Evolutionary conservation across 2,888 invertebrate species (phyloP).

Genomic region (Hyles lineata): DNA sequence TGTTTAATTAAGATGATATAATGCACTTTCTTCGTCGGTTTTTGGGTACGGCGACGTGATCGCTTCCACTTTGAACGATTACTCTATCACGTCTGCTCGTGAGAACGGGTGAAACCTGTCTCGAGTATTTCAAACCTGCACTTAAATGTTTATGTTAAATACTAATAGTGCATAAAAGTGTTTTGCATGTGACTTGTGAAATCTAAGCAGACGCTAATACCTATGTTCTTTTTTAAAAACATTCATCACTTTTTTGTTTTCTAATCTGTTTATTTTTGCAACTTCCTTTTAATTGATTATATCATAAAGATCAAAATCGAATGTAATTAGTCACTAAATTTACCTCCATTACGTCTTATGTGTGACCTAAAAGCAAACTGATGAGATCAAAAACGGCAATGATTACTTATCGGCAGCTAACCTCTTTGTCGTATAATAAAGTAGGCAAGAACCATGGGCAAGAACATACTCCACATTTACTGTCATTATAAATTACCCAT

Average conservation of each 20-base stretch:
- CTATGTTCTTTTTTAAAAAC: background rate
- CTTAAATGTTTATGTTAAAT: constrained; percentile 11
- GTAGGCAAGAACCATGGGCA: too few relatives aligned
- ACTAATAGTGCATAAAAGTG: background rate
- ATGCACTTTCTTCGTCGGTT: background rate
- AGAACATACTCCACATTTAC: too few relatives aligned
- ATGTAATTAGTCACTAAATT: too few relatives aligned
- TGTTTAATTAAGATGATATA: background rate
- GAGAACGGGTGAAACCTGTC: constrained; percentile 10
- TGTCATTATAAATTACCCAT: too few relatives aligned
- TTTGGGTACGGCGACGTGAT: background rate
- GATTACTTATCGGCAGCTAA: too few relatives aligned
- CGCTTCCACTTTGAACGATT: constrained; percentile 9
- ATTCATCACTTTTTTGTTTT: too few relatives aligned
- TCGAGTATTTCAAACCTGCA: constrained; percentile 8
- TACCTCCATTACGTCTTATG: too few relatives aligned
- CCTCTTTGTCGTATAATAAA: too few relatives aligned
- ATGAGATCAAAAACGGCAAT: too few relatives aligned
- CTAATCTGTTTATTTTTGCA: background rate
- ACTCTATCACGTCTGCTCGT: background rate
- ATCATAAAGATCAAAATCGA: too few relatives aligned
- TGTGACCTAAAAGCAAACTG: too few relatives aligned
- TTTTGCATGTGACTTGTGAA: constrained; percentile 6
- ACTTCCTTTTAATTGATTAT: too few relatives aligned
- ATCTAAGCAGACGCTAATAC: background rate